These are phyloP conservation scores for Apocrypta bakeri DNA, from an alignment of 1,140 invertebrate genomes.

Conservation along the genomic window DNA sequence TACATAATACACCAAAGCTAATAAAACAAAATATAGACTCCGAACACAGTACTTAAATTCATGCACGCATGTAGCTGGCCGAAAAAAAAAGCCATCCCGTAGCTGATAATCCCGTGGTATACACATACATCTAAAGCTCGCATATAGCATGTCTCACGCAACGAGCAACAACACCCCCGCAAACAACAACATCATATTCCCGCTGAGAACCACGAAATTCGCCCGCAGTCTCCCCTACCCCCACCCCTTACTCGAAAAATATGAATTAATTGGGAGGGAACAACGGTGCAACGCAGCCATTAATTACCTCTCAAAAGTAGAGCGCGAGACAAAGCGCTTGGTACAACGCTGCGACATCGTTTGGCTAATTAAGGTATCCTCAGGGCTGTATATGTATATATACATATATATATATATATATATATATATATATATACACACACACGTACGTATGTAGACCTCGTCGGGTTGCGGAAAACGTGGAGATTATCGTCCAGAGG, in stretches of 20 bases:
- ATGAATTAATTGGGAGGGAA: conserved; percentile 20
- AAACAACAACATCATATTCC: background rate
- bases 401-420: background rate
- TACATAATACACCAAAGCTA: background rate
- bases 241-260: background rate
- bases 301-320: conserved; percentile 22
- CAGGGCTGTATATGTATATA: background rate
- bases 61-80: background rate
- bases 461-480: background rate
- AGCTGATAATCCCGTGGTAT: background rate
- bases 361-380: conserved; percentile 28
- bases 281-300: background rate
- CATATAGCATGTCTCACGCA: conserved; percentile 33
- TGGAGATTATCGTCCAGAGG: conserved; percentile 21
- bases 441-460: too few relatives aligned
- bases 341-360: background rate
- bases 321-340: background rate
- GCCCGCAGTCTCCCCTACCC: background rate
- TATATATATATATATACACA: background rate
- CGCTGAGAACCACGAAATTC: background rate
- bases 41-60: background rate
- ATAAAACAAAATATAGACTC: background rate
- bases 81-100: background rate
- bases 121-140: too few relatives aligned
- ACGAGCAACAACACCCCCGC: background rate